Conservation (phyloP, 2,797 vertebrate species). For the Sebastes miniatus region DNA sequence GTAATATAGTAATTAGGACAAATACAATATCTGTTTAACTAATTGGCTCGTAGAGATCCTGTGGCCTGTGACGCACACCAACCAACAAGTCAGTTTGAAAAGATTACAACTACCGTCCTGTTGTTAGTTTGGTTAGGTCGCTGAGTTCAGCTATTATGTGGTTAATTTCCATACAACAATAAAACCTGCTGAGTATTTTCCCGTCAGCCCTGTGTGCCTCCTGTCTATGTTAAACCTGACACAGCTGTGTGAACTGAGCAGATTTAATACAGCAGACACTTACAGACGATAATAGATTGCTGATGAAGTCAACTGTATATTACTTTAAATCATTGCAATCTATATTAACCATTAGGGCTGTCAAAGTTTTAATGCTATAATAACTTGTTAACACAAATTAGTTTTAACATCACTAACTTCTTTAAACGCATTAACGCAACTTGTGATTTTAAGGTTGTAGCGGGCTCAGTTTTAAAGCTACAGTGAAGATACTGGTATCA, state of each 20-base stretch:
- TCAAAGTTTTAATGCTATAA: too few species aligned
- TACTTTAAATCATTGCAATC: too few species aligned
- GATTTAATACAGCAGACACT: too few species aligned
- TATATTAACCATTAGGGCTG: too few species aligned
- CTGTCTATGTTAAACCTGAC: neutral
- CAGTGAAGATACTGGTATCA: too few species aligned
- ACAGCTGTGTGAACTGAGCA: neutral
- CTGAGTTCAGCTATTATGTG: neutral
- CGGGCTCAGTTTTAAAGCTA: too few species aligned
- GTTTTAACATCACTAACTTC: too few species aligned
- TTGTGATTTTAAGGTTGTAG: too few species aligned
- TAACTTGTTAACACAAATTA: too few species aligned
- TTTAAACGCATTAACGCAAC: too few species aligned
- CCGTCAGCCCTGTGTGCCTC: neutral
- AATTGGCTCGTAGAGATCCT: neutral
- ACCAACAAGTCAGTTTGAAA: neutral
- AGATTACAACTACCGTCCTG: neutral
- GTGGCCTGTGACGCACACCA: neutral
- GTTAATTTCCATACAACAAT: neutral
- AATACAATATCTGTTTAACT: neutral
- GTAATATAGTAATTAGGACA: neutral
- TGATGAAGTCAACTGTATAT: too few species aligned
- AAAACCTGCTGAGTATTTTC: neutral
- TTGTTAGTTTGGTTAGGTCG: neutral
- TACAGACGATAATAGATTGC: neutral